Percentiles rank a stretch among this genome's conserved stretches.
phyloP scores from a whole-genome alignment of 2,113 vertebrate genomes.

The Chlorodrepanis virens region DNA sequence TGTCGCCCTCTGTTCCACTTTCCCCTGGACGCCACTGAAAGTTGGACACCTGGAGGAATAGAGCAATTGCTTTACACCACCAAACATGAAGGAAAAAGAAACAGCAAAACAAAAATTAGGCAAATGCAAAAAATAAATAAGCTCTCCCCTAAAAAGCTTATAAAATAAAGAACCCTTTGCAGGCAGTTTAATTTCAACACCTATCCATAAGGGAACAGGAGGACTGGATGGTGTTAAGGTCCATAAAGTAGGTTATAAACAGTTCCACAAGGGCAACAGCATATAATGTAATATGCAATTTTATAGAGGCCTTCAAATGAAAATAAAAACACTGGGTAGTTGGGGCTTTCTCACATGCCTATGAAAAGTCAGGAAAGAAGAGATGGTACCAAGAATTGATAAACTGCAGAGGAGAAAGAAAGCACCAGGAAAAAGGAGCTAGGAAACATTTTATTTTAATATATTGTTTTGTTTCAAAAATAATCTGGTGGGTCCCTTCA shows the following conservation, averaged over 20 bases:
- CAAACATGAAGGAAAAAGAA: not conserved
- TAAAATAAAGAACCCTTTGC: not conserved
- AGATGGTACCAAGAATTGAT: not conserved
- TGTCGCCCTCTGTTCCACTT: not conserved
- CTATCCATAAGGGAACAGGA: not conserved
- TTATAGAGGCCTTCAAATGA: slow-evolving; percentile 22
- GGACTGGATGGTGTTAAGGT: not conserved
- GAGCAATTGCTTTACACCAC: not conserved
- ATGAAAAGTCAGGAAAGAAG: not conserved
- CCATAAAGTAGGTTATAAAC: slow-evolving; percentile 65
- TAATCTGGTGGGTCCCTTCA: not conserved
- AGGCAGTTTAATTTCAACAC: slow-evolving; percentile 10
- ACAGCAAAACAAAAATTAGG: not conserved
- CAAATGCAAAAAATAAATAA: not conserved
- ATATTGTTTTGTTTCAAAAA: not conserved
- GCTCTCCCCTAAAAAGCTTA: not conserved
- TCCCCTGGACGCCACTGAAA: not conserved
- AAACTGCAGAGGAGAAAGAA: not conserved
- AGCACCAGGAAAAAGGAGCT: not conserved
- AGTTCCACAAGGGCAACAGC: not conserved
- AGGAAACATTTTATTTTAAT: not conserved
- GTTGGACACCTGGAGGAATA: not conserved
- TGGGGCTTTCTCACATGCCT: not conserved
- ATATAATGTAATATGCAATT: not conserved
- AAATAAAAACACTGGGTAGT: slow-evolving; percentile 11